These are phyloP conservation scores for Telenomus remus DNA, from an alignment of 1,140 invertebrate genomes.

Conservation along the genomic window DNA sequence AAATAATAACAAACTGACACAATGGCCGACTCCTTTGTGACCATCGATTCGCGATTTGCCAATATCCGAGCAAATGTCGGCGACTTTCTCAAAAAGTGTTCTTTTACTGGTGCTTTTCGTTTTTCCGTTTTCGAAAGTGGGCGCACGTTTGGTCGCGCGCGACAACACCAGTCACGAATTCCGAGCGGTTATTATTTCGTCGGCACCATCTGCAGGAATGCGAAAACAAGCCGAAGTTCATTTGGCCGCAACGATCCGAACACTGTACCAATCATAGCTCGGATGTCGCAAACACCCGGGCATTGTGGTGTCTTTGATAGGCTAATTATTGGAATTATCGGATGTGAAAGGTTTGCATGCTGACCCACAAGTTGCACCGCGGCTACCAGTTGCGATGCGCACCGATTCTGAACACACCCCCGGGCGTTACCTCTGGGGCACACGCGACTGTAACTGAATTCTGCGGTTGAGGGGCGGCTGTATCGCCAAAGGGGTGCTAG, in stretches of 20 bases:
- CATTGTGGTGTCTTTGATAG: conserved; percentile 51
- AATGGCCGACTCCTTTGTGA: conserved; percentile 45
- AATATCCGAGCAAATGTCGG: conserved; percentile 49
- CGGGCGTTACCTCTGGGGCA: neutral
- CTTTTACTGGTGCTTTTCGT: no score
- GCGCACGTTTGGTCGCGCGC: conserved; percentile 21
- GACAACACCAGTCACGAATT: conserved; percentile 37
- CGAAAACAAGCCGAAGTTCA: conserved; percentile 48
- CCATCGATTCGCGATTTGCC: conserved; percentile 28
- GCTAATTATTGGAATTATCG: conserved; percentile 56
- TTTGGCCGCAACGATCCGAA: conserved; percentile 24
- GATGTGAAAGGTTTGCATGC: conserved; percentile 41
- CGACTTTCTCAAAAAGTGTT: conserved; percentile 30
- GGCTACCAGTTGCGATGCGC: conserved; percentile 26
- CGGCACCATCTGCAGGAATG: conserved; percentile 51
- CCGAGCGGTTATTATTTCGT: conserved; percentile 50
- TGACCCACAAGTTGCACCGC: conserved; percentile 43
- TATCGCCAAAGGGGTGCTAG: neutral
- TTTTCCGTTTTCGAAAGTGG: conserved; percentile 58
- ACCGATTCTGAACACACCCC: conserved; percentile 18
- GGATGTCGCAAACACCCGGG: neutral
- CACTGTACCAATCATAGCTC: conserved; percentile 8
- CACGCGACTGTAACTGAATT: conserved; percentile 22
- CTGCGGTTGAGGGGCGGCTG: conserved; percentile 3
- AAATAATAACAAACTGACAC: conserved; percentile 25